A percentile compares a stretch with the other conserved stretches of the same genome.
phyloP scores from a whole-genome alignment of 2,888 invertebrate species.

The Drosophila merina region DNA sequence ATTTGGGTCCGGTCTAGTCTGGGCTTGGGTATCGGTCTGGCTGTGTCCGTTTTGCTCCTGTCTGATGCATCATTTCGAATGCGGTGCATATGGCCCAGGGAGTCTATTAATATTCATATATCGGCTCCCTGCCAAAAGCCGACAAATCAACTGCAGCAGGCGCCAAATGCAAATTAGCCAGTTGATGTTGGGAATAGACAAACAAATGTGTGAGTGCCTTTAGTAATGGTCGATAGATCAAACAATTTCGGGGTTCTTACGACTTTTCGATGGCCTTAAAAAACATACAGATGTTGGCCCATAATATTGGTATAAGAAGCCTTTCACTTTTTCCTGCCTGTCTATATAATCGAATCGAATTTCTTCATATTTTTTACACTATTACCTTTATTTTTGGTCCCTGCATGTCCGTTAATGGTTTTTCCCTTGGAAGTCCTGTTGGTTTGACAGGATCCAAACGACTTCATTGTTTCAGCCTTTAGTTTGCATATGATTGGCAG shows the following conservation, averaged over 20 bases:
- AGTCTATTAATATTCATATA: conserved; percentile 77
- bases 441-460: neutral
- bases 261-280: neutral
- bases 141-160: conserved; percentile 71
- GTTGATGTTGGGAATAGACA: conserved; percentile 1
- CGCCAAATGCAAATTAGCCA: conserved; percentile 63
- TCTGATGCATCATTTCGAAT: conserved; percentile 33
- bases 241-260: neutral
- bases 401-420: neutral
- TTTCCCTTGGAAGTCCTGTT: neutral
- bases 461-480: conserved; percentile 51
- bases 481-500: conserved; percentile 39
- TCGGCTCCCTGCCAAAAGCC: conserved; percentile 52
- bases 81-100: conserved; percentile 42
- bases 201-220: conserved; percentile 23
- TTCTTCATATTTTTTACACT: neutral
- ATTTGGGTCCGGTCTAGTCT: neutral
- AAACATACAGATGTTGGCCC: neutral
- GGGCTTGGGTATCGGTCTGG: neutral
- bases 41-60: neutral
- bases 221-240: conserved; percentile 6
- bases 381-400: neutral
- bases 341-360: neutral
- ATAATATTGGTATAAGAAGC: neutral
- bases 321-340: neutral